Evolutionary conservation across 2,797 vertebrate species (phyloP).

Genomic region (Sebastes iracundus): DNA sequence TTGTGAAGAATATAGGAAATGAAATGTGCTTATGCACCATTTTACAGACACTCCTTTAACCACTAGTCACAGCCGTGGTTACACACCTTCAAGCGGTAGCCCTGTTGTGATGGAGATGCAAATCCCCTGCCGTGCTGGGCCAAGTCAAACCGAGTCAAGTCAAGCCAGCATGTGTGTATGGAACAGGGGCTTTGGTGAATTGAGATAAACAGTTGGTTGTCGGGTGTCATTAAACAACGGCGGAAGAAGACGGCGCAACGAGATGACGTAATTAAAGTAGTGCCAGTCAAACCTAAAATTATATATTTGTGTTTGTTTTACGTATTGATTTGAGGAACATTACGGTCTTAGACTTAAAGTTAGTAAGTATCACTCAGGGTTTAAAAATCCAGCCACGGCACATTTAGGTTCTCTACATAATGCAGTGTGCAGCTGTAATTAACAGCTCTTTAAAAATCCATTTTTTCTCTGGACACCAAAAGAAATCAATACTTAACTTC

Average conservation of each 20-base stretch:
- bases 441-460: conserved; percentile 86
- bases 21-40: neutral
- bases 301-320: neutral
- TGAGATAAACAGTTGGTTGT: neutral
- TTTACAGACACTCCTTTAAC: too few relatives aligned
- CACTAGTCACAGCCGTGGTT: neutral
- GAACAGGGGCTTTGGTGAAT: neutral
- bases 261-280: neutral
- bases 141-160: neutral
- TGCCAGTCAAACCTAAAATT: neutral
- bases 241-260: neutral
- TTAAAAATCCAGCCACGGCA: conserved; percentile 59
- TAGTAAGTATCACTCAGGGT: conserved; percentile 33
- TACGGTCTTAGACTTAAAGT: neutral
- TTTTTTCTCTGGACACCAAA: conserved; percentile 82
- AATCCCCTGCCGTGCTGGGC: neutral
- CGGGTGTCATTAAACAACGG: neutral
- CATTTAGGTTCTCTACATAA: conserved; percentile 75
- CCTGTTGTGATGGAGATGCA: neutral
- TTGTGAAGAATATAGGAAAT: neutral
- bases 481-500: conserved; percentile 85
- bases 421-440: conserved; percentile 80
- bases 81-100: neutral
- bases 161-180: neutral
- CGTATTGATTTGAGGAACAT: neutral